A percentile compares a stretch with the other conserved stretches of the same genome.
Conservation (phyloP, 1,140 invertebrate species). For the Pogonomyrmex californicus region DNA sequence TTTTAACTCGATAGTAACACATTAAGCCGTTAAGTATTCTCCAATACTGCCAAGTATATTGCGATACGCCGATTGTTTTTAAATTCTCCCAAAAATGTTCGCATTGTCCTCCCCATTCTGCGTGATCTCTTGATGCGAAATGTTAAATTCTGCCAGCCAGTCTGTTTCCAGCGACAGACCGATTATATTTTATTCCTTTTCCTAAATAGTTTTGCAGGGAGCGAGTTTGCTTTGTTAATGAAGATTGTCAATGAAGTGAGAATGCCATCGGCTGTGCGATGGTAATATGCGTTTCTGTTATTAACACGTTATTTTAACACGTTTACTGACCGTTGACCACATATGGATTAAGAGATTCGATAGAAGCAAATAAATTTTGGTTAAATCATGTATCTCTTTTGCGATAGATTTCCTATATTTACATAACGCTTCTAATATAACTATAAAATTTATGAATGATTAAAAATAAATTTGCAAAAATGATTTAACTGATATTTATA, state of each 20-base stretch:
- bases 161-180: too few relatives aligned
- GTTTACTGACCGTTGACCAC: too few relatives aligned
- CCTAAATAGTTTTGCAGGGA: not conserved
- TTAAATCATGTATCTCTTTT: too few relatives aligned
- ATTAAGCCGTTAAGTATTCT: not conserved
- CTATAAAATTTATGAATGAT: too few relatives aligned
- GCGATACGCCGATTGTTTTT: not conserved
- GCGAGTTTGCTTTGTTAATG: not conserved
- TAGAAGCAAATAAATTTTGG: too few relatives aligned
- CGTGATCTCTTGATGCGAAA: not conserved
- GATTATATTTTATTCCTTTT: not conserved
- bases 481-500: too few relatives aligned
- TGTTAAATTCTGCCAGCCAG: not conserved
- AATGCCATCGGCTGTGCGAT: not conserved
- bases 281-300: not conserved
- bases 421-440: too few relatives aligned
- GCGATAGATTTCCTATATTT: too few relatives aligned
- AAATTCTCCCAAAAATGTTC: not conserved
- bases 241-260: not conserved
- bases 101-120: not conserved
- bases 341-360: too few relatives aligned
- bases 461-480: too few relatives aligned
- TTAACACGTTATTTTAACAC: not conserved
- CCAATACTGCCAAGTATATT: slow-evolving; percentile 38
- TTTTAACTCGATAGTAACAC: not conserved